Percentiles rank a stretch among this genome's conserved stretches.
Conservation (phyloP, 2,797 vertebrate species). For the Florisuga fusca region DNA sequence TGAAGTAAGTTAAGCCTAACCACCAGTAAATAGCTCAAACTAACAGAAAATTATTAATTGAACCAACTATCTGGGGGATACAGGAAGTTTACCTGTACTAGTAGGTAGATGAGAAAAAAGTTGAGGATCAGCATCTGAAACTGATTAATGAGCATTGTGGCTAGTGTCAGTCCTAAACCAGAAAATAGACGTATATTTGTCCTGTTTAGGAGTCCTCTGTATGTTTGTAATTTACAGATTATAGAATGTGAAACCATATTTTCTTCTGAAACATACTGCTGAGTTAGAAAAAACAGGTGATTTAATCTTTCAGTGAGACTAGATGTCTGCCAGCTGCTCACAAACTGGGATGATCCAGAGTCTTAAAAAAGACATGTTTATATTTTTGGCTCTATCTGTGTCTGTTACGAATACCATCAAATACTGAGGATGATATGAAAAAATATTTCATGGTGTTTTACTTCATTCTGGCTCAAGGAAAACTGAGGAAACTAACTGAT, state of each 20-base stretch:
- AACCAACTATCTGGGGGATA: not conserved
- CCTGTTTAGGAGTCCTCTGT: not conserved
- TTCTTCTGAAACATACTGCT: not conserved
- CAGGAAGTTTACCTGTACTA: not conserved
- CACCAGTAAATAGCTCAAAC: not conserved
- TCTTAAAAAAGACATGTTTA: not conserved
- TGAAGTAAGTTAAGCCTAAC: not conserved
- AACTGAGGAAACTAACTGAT: not conserved
- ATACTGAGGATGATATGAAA: not conserved
- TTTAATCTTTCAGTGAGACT: not conserved
- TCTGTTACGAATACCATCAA: not conserved
- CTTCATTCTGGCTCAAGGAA: not conserved
- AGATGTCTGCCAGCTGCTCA: not conserved
- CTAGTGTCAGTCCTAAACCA: not conserved
- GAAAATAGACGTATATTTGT: not conserved
- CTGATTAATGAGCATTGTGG: not conserved
- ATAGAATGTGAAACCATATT: not conserved
- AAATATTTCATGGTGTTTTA: not conserved
- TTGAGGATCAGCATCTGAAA: not conserved
- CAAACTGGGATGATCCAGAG: not conserved
- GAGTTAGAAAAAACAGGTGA: not conserved
- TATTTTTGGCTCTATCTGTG: not conserved
- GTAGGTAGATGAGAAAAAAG: rapidly evolving
- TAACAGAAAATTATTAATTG: not conserved
- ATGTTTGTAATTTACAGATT: not conserved